phyloP scores from a whole-genome alignment of 2,113 vertebrate genomes.

The Oenanthe oenanthe region DNA sequence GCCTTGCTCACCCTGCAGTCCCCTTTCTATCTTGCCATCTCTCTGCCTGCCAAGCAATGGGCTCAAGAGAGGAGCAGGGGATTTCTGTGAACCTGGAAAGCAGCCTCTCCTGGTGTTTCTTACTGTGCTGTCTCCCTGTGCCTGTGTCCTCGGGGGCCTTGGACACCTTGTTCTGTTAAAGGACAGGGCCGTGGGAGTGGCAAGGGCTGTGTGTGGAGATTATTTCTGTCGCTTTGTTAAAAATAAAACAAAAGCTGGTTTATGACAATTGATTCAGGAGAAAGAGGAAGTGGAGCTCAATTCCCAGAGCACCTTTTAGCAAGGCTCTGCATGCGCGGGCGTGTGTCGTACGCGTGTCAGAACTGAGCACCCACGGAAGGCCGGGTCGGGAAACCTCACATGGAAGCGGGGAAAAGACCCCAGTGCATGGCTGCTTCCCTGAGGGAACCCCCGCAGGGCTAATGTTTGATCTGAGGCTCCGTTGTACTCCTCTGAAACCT shows the following conservation, averaged over 20 bases:
- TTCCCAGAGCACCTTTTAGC: constrained; percentile 60
- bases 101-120: neutral
- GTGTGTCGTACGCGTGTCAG: neutral
- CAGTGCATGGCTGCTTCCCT: constrained; percentile 50
- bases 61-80: neutral
- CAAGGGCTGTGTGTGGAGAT: neutral
- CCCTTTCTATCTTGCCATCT: neutral
- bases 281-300: constrained; percentile 45
- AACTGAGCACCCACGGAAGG: constrained; percentile 59
- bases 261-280: constrained; percentile 48
- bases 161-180: neutral
- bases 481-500: constrained; percentile 70
- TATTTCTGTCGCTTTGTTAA: constrained; percentile 48
- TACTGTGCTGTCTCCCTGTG: neutral
- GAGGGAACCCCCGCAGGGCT: constrained; percentile 68
- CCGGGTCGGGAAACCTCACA: constrained; percentile 41
- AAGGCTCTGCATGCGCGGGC: neutral
- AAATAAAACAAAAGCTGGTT: constrained; percentile 62
- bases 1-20: neutral
- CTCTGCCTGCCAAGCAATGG: neutral
- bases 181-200: neutral
- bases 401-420: constrained; percentile 59
- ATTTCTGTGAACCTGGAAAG: neutral
- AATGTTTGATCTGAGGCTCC: constrained; percentile 69
- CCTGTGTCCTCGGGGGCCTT: accelerated